Conservation (phyloP, 2,113 vertebrate genomes). For the Eolophus roseicapilla region DNA sequence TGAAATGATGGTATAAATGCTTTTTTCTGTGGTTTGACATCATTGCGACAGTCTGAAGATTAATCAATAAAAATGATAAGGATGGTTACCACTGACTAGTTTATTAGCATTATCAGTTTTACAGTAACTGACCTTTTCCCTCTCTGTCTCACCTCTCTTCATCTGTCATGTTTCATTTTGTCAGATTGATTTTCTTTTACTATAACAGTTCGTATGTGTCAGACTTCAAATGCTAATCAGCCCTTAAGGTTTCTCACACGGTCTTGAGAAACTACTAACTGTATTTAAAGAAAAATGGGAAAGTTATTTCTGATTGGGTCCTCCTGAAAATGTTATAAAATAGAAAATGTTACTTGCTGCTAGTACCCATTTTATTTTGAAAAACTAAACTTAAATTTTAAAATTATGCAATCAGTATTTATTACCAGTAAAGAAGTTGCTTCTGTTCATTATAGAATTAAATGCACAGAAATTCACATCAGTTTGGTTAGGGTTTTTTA, state of each 20-base stretch:
- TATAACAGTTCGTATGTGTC: background rate
- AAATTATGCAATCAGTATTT: background rate
- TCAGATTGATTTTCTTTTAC: conserved; percentile 57
- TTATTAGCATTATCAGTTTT: conserved; percentile 64
- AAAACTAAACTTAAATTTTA: background rate
- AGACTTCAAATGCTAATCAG: conserved; percentile 33
- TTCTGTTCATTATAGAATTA: background rate
- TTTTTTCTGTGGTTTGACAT: conserved; percentile 37
- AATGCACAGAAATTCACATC: background rate
- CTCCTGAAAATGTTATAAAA: background rate
- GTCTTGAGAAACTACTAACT: background rate
- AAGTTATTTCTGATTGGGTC: background rate
- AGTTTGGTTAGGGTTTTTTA: background rate
- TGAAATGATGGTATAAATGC: conserved; percentile 18
- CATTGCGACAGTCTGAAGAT: conserved; percentile 14
- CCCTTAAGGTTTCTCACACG: background rate
- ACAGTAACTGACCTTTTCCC: conserved; percentile 50
- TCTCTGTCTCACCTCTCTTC: background rate
- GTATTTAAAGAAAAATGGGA: background rate
- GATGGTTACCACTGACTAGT: conserved; percentile 25
- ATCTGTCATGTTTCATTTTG: conserved; percentile 58
- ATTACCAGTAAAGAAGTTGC: background rate
- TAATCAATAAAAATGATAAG: conserved; percentile 44
- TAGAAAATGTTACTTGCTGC: background rate
- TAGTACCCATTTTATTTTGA: background rate